Percentiles rank a stretch among this genome's conserved stretches.
Evolutionary conservation across 1,140 invertebrate species (phyloP).

Genomic region (Vanessa atalanta): DNA sequence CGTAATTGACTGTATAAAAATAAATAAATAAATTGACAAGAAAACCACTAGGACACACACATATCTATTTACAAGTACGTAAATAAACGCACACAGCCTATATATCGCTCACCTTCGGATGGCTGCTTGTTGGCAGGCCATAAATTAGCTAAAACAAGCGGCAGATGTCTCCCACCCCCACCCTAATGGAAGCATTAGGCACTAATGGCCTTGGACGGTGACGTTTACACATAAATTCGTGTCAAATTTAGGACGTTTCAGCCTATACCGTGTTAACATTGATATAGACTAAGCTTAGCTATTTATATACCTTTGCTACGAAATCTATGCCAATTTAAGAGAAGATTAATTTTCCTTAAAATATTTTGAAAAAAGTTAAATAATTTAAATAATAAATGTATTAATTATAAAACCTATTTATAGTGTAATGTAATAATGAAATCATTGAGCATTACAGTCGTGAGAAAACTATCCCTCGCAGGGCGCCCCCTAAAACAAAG

Average conservation of each 20-base stretch:
- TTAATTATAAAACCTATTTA: too few species aligned
- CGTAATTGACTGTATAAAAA: too few species aligned
- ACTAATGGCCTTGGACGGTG: slow-evolving; percentile 75
- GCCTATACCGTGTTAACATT: slow-evolving; percentile 14
- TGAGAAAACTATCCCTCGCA: slow-evolving; percentile 62
- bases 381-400: neutral
- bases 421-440: slow-evolving; percentile 29
- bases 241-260: slow-evolving; percentile 70
- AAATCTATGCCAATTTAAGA: too few species aligned
- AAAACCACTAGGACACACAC: neutral
- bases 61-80: slow-evolving; percentile 1
- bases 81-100: slow-evolving; percentile 12
- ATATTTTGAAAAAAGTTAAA: neutral
- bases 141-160: slow-evolving; percentile 80
- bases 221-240: slow-evolving; percentile 77
- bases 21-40: neutral
- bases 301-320: neutral
- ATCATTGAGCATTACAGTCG: slow-evolving; percentile 59
- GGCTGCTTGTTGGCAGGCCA: slow-evolving; percentile 58
- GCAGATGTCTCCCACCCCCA: slow-evolving; percentile 60
- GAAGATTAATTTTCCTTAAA: too few species aligned
- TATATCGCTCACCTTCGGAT: slow-evolving; percentile 51
- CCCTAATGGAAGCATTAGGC: slow-evolving; percentile 74
- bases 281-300: neutral
- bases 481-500: slow-evolving; percentile 61